Conservation (phyloP, 2,888 invertebrate species). For the Kuschelorhynchus macadamiae region DNA sequence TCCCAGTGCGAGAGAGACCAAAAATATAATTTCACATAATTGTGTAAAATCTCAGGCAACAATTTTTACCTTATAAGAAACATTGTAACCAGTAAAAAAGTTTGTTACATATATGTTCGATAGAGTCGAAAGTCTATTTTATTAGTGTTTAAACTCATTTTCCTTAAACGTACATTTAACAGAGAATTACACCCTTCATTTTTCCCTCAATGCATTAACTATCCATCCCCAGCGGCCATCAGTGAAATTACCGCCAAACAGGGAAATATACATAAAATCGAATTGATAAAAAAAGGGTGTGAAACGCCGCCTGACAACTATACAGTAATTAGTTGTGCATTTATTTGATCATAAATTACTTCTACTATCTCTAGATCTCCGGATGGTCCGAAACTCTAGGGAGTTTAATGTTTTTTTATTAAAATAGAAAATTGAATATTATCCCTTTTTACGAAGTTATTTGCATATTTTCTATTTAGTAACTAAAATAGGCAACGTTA, state of each 20-base stretch:
- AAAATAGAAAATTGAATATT: slow-evolving; percentile 32
- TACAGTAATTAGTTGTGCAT: slow-evolving; percentile 39
- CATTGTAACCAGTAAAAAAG: too few species aligned
- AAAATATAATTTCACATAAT: too few species aligned
- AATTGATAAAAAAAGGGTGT: slow-evolving; percentile 47
- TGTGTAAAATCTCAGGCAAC: too few species aligned
- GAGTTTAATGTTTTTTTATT: slow-evolving; percentile 21
- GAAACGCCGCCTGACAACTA: slow-evolving; percentile 36
- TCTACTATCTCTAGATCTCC: slow-evolving; percentile 28
- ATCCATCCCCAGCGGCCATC: slow-evolving; percentile 21
- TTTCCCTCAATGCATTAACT: slow-evolving; percentile 30
- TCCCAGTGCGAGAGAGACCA: too few species aligned
- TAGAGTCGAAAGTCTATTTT: too few species aligned
- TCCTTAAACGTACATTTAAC: too few species aligned
- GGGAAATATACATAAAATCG: slow-evolving; percentile 40
- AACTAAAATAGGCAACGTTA: neutral
- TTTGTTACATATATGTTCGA: too few species aligned
- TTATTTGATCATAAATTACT: slow-evolving; percentile 46
- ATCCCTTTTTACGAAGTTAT: slow-evolving; percentile 5
- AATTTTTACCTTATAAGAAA: too few species aligned
- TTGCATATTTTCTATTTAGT: neutral
- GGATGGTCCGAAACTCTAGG: slow-evolving; percentile 19
- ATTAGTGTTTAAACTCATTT: too few species aligned
- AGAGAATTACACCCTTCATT: slow-evolving; percentile 2
- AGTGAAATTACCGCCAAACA: slow-evolving; percentile 30